Evolutionary conservation across 2,113 vertebrate species (phyloP), one percentile per base, ranked within the genome.

Genomic region (Tylochromis polylepis): DNA sequence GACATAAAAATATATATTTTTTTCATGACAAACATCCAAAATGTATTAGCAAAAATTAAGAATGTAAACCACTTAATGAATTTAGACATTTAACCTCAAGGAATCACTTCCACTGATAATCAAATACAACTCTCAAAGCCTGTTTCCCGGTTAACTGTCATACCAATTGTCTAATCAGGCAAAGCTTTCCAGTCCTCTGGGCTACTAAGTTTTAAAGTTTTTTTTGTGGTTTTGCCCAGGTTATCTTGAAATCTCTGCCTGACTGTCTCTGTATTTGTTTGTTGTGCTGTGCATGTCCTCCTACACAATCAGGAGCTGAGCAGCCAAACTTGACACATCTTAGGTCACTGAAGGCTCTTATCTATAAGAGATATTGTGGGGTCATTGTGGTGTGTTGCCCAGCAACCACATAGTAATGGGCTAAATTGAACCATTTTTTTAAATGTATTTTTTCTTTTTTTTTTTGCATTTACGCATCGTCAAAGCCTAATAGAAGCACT

Each of bases 51-150:
- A 75, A 51, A 75, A 8, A 5, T 11, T 75, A 75, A 51, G 16
- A 75, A 5, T 75, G 20, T 75, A 20, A 51, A n/a, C 0, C 4
- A 51, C 16, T 29, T 20, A 0, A 49, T 49, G 10, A 49, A 49
- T 75, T 75, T 49, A 49, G 22, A 29, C 24, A 75, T 75, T 18
- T 75, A 18, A 75, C 67, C 67, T 49, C 6, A 77, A 51, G 70
- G 16, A 75, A 77, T 20, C 27, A 77, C 8, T 49, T 77, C 4
- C 27, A 77, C 27, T 5, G 1, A 1, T 5, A 5, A 75, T 51
- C 70, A 75, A 31, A 49, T 51, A 31, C 43, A 75, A 3, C 8
- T 75, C 43, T 51, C 0, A 75, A 75, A 51, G 24, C 43, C 15
- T 20, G 9, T 29, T 75, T 75, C 16, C 0, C 24, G 12, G 24